Evolutionary conservation across 2,888 invertebrate species (phyloP).

Genomic region (Rotaria magnacalcarata): DNA sequence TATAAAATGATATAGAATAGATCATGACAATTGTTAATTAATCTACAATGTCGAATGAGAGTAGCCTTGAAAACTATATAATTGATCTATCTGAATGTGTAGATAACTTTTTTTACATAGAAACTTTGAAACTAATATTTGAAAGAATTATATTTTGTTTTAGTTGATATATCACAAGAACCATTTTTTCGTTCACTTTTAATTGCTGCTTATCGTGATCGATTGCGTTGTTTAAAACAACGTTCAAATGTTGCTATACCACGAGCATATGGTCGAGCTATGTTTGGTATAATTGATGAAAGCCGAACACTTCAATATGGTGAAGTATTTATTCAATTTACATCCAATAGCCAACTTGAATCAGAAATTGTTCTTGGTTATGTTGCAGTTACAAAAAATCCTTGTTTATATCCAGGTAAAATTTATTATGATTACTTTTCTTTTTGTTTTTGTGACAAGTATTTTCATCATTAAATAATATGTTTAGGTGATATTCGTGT

Average conservation of each 20-base stretch:
- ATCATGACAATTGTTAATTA: no score
- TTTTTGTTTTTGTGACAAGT: no score
- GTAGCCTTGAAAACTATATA: no score
- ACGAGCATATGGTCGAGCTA: not conserved
- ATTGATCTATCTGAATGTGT: no score
- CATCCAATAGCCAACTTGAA: constrained; percentile 11
- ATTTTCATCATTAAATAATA: no score
- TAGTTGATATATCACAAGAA: constrained; percentile 19
- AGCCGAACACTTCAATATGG: constrained; percentile 26
- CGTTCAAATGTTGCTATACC: constrained; percentile 31
- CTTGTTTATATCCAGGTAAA: constrained; percentile 23
- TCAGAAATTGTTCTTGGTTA: constrained; percentile 32
- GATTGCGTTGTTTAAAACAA: constrained; percentile 20
- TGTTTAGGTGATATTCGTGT: constrained; percentile 27
- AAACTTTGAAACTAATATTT: no score
- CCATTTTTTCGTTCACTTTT: constrained; percentile 33
- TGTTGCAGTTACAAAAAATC: constrained; percentile 36
- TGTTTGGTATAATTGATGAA: constrained; percentile 34
- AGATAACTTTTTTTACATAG: no score
- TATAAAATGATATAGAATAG: no score
- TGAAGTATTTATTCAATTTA: constrained; percentile 31
- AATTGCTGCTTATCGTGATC: constrained; percentile 31
- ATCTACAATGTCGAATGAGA: no score
- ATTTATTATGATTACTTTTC: no score
- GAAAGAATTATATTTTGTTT: not conserved